Base-by-base conservation (phyloP, 2,888 invertebrate species). In the Osmoderma eremita region DNA sequence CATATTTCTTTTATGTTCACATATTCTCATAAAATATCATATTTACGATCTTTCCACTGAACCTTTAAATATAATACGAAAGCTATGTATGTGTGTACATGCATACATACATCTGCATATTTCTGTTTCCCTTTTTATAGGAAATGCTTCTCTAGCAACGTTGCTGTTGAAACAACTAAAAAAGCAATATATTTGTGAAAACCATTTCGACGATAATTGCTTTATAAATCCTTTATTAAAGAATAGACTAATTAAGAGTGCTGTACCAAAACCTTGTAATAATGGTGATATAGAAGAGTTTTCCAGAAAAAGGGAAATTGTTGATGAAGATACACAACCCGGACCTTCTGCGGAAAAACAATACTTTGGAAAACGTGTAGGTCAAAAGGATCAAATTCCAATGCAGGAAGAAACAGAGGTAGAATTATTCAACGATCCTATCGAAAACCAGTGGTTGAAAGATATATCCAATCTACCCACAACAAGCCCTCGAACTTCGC, bases 191-290 rank as follows among this genome's bases (percentile, higher is more conserved):
- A 36, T 56, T n/a, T 56, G 56, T 17, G 15, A 15, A 15, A 6
- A 5, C 13, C 56, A 56, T 39, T 56, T 56, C 38, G 17, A 39
- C 1, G 38, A 38, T n/a, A 56, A 56, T 36, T 38, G 56, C 39
- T 56, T 38, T 36, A 38, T 17, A 6, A 15, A 56, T 56, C 20
- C 56, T 17, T n/a, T 20, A 8, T 17, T 24, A 24, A 24, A n/a
- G 8, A 5, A 17, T n/a, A 36, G 38, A 38, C 15, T 56, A 8
- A 2, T n/a, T 17, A 56, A 6, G 17, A 6, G 15, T 39, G 56
- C 56, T 36, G 39, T 38, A 12, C 56, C 56, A 17, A 30, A 38
- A 36, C 15, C 13, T 10, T 56, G 38, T 36, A 17, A n/a, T 53
- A 24, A 56, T 38, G 5, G 15, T 20, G 39, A 56, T 4, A 39